These are phyloP conservation scores for Lycocerus yunnanus DNA, from an alignment of 2,888 invertebrate species.

Conservation along the genomic window DNA sequence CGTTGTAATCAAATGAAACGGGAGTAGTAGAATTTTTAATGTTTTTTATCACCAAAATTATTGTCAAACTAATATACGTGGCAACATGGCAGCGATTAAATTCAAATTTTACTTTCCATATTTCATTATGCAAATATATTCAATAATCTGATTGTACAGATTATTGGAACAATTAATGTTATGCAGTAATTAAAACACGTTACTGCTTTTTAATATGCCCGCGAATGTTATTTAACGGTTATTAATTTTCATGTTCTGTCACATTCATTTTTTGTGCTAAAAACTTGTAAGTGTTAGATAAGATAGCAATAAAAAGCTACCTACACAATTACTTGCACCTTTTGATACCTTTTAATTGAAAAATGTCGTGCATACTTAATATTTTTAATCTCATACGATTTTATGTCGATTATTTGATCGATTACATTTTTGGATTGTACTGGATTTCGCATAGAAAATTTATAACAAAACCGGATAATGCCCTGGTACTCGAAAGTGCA, in stretches of 20 bases:
- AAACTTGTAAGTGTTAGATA: background rate
- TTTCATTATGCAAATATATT: background rate
- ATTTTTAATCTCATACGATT: background rate
- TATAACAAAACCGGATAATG: constrained; percentile 53
- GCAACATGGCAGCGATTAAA: background rate
- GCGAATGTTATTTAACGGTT: too few relatives aligned
- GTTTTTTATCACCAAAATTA: background rate
- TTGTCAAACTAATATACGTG: too few relatives aligned
- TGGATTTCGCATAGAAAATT: constrained; percentile 51
- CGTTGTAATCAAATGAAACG: background rate
- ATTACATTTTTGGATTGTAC: constrained; percentile 55
- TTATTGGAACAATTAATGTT: background rate
- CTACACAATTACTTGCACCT: background rate
- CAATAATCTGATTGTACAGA: background rate
- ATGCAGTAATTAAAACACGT: too few relatives aligned
- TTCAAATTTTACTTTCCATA: background rate
- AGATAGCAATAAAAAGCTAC: background rate
- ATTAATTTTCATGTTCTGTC: background rate
- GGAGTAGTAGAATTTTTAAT: background rate
- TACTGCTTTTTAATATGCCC: background rate
- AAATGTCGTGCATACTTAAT: background rate
- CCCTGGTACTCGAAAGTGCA: constrained; percentile 66
- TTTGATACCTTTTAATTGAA: background rate
- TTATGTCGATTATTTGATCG: constrained; percentile 56
- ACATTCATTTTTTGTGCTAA: background rate